Base-by-base conservation (phyloP, 2,797 vertebrate species). In the Anas acuta region DNA sequence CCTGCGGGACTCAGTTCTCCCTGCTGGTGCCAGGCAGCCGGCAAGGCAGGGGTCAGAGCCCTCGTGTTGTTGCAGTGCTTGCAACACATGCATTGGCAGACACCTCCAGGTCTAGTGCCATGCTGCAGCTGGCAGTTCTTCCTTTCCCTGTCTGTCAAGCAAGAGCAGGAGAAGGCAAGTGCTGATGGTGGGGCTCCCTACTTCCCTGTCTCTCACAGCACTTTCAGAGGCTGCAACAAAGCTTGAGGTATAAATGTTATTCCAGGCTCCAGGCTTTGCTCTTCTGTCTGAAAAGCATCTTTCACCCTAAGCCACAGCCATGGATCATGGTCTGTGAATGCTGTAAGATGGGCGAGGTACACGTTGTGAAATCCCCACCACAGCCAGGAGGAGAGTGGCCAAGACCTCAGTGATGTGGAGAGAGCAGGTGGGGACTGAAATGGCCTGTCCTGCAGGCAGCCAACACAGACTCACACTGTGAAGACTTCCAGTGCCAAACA, bases 71-170 rank as follows among this genome's bases (percentile, higher is more conserved):
- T 10, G 77, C 43, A 6, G 54, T 4, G 28, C 54, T 49, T 8
- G 7, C n/a, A 21, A 1, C 7, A 3, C 1, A 9, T 5, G 43
- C 35, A 1, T 2, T 3, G 26, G 30, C 11, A 35, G 26, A 13
- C 18, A 23, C 33, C 54, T 7, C 15, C 25, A 7, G 57, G 7
- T 5, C 16, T 2, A 12, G 80, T 13, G 58, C 17, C 1, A 3
- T 4, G 49, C 47, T 32, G 57, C 32, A 33, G n/a, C 32, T 33
- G 51, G n/a, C 21, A 45, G 21, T 39, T 25, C 32, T 1, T 39
- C 37, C 54, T 16, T 12, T 7, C 4, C 3, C 4, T 6, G 2
- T 4, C 26, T 7, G 41, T 4, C 25, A 15, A 43, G 39, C 35
- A 35, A 21, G 35, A n/a, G 47, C 47, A 5, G 61, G 5, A 19